These are phyloP conservation scores for Holotrichia oblita DNA, from an alignment of 1,140 invertebrate species.

Conservation along the genomic window DNA sequence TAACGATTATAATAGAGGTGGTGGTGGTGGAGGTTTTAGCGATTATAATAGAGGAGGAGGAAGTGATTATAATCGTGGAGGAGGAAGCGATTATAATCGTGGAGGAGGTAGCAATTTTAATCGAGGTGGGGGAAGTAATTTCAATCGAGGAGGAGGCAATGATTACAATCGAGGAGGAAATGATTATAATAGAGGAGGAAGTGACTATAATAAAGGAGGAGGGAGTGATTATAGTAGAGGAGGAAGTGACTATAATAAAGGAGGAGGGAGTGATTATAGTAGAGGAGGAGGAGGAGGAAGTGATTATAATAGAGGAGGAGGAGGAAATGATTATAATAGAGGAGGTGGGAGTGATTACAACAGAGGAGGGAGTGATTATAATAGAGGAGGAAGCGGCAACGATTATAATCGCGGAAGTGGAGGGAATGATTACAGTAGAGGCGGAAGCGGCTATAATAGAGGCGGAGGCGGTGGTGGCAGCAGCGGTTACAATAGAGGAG, in stretches of 20 bases:
- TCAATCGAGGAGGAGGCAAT: constrained; percentile 44
- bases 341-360: constrained; percentile 46
- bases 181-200: constrained; percentile 44
- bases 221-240: background rate
- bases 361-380: constrained; percentile 39
- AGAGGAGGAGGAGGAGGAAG: too few species aligned
- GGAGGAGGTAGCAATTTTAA: constrained; percentile 38
- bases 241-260: constrained; percentile 37
- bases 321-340: constrained; percentile 44
- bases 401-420: constrained; percentile 42
- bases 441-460: constrained; percentile 45
- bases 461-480: constrained; percentile 41
- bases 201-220: constrained; percentile 21
- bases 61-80: constrained; percentile 35
- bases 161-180: constrained; percentile 42
- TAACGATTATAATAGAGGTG: constrained; percentile 42
- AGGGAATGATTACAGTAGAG: constrained; percentile 43
- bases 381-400: constrained; percentile 29
- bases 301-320: too few species aligned
- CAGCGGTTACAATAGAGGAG: constrained; percentile 36
- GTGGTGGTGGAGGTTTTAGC: constrained; percentile 39
- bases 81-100: background rate
- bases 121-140: constrained; percentile 43
- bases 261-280: too few species aligned
- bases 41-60: constrained; percentile 43